Base-by-base conservation (phyloP, 2,797 vertebrate genomes). In the Cetoscarus ocellatus region DNA sequence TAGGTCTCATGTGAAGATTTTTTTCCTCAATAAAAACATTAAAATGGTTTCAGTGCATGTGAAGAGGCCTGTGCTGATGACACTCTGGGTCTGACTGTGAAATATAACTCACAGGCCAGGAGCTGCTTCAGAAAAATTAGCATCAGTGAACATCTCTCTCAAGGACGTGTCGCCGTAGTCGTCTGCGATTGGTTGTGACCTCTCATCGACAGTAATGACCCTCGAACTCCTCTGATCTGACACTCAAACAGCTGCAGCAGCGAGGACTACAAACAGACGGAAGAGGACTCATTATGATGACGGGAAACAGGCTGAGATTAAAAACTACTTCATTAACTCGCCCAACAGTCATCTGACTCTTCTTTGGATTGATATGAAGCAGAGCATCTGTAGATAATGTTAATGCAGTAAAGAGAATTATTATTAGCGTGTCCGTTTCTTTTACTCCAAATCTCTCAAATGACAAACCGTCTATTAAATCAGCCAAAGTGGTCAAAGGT, bases 211-310 rank as follows among this genome's bases (percentile, higher is more conserved):
- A 60, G 70, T 67, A 77, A 63, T 15, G 54, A 9, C 59, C 63
- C 62, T 44, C 34, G 0, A 42, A 42, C 53, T 40, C 36, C 9
- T 64, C 35, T 53, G 45, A 75, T 55, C 60, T 19, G n/a, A 51
- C 38, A 10, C 48, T 71, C 54, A 35, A 53, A 49, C 61, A 47
- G 66, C 68, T 43, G 49, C 12, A 0, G 40, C 5, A 3, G 12
- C 12, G 36, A 56, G 52, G 39, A 50, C 73, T 62, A 53, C 42
- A 61, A 65, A 55, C 60, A 60, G 64, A 64, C 43, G 40, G 2
- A 1, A 59, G 70, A 49, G 56, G 68, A 61, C 67, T 84, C 73
- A 67, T 88, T 78, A 82, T 64, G 71, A 78, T 78, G 67, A 78
- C 19, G 63, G 48, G 54, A 72, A 54, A 36, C 14, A 3, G 61